These are phyloP conservation scores for Caenorhabditis panamensis DNA, from an alignment of 2,888 invertebrate genomes.

Conservation along the genomic window DNA sequence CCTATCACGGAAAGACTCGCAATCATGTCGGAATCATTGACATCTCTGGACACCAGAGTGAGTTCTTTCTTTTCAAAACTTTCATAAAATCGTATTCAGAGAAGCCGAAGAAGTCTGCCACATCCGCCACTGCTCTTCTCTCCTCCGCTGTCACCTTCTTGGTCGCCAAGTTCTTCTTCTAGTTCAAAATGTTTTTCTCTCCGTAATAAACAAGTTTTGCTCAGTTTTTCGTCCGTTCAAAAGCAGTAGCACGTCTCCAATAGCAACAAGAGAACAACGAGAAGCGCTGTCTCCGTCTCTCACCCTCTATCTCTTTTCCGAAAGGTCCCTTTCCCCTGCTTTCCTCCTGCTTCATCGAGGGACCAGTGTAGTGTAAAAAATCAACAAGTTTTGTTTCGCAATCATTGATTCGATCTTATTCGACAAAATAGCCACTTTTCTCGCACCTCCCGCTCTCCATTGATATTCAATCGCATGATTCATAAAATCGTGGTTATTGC, in stretches of 20 bases:
- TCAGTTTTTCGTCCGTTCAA: no score
- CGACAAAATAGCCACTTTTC: no score
- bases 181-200: background rate
- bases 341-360: constrained; percentile 3
- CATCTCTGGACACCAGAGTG: constrained; percentile 34
- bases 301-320: constrained; percentile 22
- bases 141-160: constrained; percentile 43
- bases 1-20: constrained; percentile 56
- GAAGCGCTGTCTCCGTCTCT: constrained; percentile 5
- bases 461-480: constrained; percentile 27
- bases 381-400: background rate
- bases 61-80: constrained; percentile 1
- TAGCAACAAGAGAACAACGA: constrained; percentile 29
- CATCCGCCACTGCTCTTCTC: constrained; percentile 21
- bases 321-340: constrained; percentile 12
- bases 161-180: constrained; percentile 17
- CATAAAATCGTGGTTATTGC: constrained; percentile 23
- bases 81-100: constrained; percentile 9
- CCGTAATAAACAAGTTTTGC: constrained; percentile 2
- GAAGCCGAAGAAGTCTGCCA: constrained; percentile 23
- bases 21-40: constrained; percentile 34
- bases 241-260: constrained; percentile 48
- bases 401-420: background rate
- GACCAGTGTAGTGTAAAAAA: background rate
- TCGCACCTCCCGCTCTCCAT: background rate